A percentile compares a stretch with the other conserved stretches of the same genome.
Conservation (phyloP, 1,140 invertebrate genomes). For the Steinernema feltiae region DNA sequence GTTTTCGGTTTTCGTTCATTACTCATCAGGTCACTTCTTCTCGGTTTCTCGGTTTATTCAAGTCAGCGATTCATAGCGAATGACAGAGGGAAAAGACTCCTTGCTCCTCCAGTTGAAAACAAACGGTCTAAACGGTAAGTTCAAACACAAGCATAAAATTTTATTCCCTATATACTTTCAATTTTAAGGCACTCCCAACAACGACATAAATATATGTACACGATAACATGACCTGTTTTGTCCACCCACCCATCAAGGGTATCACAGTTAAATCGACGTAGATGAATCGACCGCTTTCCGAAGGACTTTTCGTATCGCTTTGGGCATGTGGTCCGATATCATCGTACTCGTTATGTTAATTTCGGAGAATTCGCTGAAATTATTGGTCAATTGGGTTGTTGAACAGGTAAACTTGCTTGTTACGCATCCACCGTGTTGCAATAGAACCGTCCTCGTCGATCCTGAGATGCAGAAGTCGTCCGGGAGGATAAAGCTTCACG, state of each 20-base stretch:
- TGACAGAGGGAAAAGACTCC: too few species aligned
- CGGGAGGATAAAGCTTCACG: constrained; percentile 46
- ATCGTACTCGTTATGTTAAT: background rate
- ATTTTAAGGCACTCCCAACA: too few species aligned
- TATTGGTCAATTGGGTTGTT: background rate
- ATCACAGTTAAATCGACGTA: background rate
- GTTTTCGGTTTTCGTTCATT: too few species aligned
- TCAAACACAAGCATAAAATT: too few species aligned
- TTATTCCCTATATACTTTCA: too few species aligned
- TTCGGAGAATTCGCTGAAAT: background rate
- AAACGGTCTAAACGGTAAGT: too few species aligned
- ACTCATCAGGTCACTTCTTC: too few species aligned
- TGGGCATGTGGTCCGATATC: background rate
- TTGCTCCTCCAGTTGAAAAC: too few species aligned
- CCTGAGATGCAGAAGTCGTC: constrained; percentile 42
- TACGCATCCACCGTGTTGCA: background rate
- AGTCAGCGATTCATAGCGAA: too few species aligned
- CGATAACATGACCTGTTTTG: background rate
- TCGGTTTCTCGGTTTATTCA: too few species aligned
- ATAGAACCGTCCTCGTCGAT: constrained; percentile 23
- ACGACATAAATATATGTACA: too few species aligned
- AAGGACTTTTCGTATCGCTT: background rate
- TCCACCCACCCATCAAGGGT: background rate
- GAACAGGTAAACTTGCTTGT: background rate
- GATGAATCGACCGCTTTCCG: background rate